Evolutionary conservation across 2,888 invertebrate species (phyloP).

Genomic region (Ferdinandea cuprea): DNA sequence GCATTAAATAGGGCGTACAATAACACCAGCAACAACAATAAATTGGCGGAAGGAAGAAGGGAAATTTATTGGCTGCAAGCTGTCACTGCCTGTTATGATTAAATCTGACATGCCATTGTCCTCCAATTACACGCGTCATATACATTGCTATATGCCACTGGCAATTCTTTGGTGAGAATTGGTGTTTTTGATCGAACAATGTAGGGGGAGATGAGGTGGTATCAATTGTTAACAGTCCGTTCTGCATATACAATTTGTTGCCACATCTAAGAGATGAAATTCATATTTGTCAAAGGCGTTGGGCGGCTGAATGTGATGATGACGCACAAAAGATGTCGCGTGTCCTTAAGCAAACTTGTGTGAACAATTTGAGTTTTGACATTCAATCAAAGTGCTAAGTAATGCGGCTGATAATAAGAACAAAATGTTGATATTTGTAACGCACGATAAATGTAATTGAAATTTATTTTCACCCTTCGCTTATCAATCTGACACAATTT

Average conservation of each 20-base stretch:
- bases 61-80: conserved; percentile 76
- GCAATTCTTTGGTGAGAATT: conserved; percentile 51
- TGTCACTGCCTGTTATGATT: conserved; percentile 77
- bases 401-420: neutral
- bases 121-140: conserved; percentile 77
- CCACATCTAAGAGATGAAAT: conserved; percentile 62
- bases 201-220: conserved; percentile 1
- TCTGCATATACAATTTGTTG: conserved; percentile 45
- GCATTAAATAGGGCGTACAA: conserved; percentile 67
- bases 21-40: conserved; percentile 54
- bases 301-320: conserved; percentile 28
- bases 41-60: conserved; percentile 73
- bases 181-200: conserved; percentile 39
- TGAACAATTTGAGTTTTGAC: conserved; percentile 61
- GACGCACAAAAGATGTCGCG: conserved; percentile 69
- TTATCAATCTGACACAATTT: conserved; percentile 20
- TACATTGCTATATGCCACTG: conserved; percentile 65
- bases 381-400: conserved; percentile 33
- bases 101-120: conserved; percentile 77
- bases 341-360: conserved; percentile 66
- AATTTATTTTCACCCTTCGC: neutral
- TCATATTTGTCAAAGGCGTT: conserved; percentile 70
- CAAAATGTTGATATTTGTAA: conserved; percentile 27
- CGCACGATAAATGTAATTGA: neutral
- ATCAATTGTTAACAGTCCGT: conserved; percentile 63